These are phyloP conservation scores for Eumeta japonica DNA, from an alignment of 1,140 invertebrate species.

Conservation along the genomic window DNA sequence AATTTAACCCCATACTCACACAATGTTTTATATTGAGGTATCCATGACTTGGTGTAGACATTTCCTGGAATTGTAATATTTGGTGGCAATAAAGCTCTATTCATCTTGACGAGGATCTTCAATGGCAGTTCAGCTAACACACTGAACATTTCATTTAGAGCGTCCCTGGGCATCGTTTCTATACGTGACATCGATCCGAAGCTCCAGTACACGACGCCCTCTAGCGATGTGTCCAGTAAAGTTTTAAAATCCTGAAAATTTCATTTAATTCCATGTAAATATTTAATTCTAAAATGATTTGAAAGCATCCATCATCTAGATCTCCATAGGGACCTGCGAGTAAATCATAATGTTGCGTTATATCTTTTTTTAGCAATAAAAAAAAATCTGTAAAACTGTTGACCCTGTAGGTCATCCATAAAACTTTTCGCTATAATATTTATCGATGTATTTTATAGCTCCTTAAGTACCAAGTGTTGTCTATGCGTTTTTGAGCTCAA, in stretches of 20 bases:
- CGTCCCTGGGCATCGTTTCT: conserved; percentile 50
- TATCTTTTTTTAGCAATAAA: too few species aligned
- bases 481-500: too few species aligned
- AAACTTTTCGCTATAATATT: too few species aligned
- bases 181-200: conserved; percentile 66
- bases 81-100: conserved; percentile 52
- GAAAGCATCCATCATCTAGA: background rate
- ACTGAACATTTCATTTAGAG: conserved; percentile 48
- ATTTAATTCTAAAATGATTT: too few species aligned
- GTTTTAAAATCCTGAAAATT: conserved; percentile 53
- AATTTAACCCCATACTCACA: conserved; percentile 59
- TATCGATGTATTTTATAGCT: too few species aligned
- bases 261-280: too few species aligned
- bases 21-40: conserved; percentile 65
- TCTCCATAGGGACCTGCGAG: background rate
- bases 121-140: conserved; percentile 55
- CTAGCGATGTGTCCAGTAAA: conserved; percentile 58
- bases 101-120: conserved; percentile 61
- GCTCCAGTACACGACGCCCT: conserved; percentile 69
- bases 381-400: too few species aligned
- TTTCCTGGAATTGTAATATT: conserved; percentile 59
- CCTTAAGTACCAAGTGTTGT: too few species aligned
- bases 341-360: too few species aligned
- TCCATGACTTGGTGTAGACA: conserved; percentile 64
- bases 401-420: too few species aligned